A percentile compares a stretch with the other conserved stretches of the same genome.
These are phyloP conservation scores for Aspidiotus destructor DNA, from an alignment of 2,888 invertebrate genomes.

Conservation along the genomic window DNA sequence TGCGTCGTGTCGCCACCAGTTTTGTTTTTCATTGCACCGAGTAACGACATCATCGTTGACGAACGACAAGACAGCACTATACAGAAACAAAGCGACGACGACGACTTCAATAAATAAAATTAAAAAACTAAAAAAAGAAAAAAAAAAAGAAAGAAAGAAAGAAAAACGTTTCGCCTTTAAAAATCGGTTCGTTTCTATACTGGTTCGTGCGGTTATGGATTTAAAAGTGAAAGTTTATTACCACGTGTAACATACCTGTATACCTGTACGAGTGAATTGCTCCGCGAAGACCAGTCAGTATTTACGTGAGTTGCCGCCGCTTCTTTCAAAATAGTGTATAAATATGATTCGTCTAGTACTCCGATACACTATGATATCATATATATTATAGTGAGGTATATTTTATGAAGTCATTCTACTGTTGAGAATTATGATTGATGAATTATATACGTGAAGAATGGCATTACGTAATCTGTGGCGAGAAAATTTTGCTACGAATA, in stretches of 20 bases:
- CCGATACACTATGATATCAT: constrained; percentile 21
- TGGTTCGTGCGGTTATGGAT: constrained; percentile 33
- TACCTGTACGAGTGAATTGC: background rate
- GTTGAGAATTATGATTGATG: too few relatives aligned
- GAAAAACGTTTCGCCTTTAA: constrained; percentile 9
- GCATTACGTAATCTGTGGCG: constrained; percentile 10
- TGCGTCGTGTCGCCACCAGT: constrained; percentile 24
- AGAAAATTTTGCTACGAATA: constrained; percentile 1
- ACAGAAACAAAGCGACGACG: too few relatives aligned
- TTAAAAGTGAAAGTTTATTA: constrained; percentile 33
- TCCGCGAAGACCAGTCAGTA: constrained; percentile 20
- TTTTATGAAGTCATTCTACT: too few relatives aligned
- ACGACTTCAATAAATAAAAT: too few relatives aligned
- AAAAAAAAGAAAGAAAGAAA: too few relatives aligned
- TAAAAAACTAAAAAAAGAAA: too few relatives aligned
- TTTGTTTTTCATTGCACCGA: constrained; percentile 4
- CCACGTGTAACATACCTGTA: constrained; percentile 29
- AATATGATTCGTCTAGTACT: background rate
- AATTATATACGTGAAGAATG: background rate
- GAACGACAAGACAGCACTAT: too few relatives aligned
- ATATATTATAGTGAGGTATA: background rate
- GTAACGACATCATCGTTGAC: too few relatives aligned
- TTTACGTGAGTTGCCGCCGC: constrained; percentile 28
- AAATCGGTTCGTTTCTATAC: constrained; percentile 28
- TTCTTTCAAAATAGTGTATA: constrained; percentile 23